Evolutionary conservation across 2,888 invertebrate genomes (phyloP), one percentile per base, ranked within the genome.

Genomic region (Julus scanicus): DNA sequence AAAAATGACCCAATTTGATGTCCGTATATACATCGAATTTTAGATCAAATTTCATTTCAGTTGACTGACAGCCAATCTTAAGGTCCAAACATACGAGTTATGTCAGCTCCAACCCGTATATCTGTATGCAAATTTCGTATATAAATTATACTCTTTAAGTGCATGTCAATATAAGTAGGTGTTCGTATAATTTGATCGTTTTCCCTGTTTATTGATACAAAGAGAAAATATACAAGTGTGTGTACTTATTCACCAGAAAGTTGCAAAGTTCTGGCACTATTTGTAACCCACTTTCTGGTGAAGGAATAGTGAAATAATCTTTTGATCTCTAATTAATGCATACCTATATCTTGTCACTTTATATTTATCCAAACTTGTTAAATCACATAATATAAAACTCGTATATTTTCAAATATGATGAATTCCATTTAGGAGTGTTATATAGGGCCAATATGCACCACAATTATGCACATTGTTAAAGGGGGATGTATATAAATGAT

Each of bases 321-420:
- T 80, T 80, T 37, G 37, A 80, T 80, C 80, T 80, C 3, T 13
- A 80, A 80, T 80, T 71, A 71, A 80, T 80, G 80, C 80, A 37
- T 80, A 37, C 13, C 9, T 71, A 29, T 71, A 71, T 20, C 29
- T 9, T 71, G 71, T 71, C 71, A 71, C 20, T 71, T 63, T n/a
- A 29, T 29, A 29, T 20, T 37, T 13, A 80, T 29, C 9, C 13
- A 37, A 37, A 37, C 37, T 11, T 11, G 80, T 37, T 15, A 57
- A 57, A 15, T 15, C 57, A 57, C 57, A 8, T 44, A 44, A 44
- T 0, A 44, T 44, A 44, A 44, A 5, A 44, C 8, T 44, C 44
- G 44, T 44, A 49, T 13, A 49, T 1, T 49, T 49, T 49, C 13
- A 49, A 49, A 13, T 11, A 49, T 49, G 49, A 49, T 13, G 13